These are phyloP conservation scores for Saccostrea glomerata DNA, from an alignment of 1,140 invertebrate genomes.

Conservation along the genomic window DNA sequence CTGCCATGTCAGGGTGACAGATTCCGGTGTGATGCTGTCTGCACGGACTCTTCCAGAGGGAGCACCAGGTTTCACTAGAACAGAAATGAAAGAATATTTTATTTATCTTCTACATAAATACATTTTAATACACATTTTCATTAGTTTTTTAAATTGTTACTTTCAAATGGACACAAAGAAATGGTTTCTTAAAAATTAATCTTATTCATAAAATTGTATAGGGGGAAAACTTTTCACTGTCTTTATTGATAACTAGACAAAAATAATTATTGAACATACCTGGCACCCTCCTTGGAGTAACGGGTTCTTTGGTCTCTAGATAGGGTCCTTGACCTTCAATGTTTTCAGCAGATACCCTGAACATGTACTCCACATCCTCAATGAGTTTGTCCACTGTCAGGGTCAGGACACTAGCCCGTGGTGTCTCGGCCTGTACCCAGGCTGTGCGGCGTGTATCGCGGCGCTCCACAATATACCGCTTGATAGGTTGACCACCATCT, in stretches of 20 bases:
- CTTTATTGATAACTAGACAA: too few relatives aligned
- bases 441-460: slow-evolving; percentile 79
- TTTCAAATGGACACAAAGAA: not conserved
- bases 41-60: slow-evolving; percentile 93
- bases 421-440: slow-evolving; percentile 70
- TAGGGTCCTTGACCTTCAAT: slow-evolving; percentile 90
- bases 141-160: not conserved
- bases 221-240: too few relatives aligned
- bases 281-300: slow-evolving; percentile 68
- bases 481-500: slow-evolving; percentile 96
- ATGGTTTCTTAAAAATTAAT: not conserved
- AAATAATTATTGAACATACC: slow-evolving; percentile 54
- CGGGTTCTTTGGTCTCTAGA: slow-evolving; percentile 84
- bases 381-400: slow-evolving; percentile 90
- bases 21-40: slow-evolving; percentile 92
- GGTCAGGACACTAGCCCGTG: slow-evolving; percentile 57
- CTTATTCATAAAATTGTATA: too few relatives aligned
- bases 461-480: slow-evolving; percentile 95
- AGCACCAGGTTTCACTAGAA: slow-evolving; percentile 84
- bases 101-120: too few relatives aligned
- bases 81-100: not conserved
- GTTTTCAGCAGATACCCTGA: slow-evolving; percentile 96
- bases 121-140: not conserved
- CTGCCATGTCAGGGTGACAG: slow-evolving; percentile 81
- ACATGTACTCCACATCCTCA: slow-evolving; percentile 92